A percentile compares a stretch with the other conserved stretches of the same genome.
Conservation (phyloP, 2,113 vertebrate genomes). For the Cyprinodon brontotheroides region DNA sequence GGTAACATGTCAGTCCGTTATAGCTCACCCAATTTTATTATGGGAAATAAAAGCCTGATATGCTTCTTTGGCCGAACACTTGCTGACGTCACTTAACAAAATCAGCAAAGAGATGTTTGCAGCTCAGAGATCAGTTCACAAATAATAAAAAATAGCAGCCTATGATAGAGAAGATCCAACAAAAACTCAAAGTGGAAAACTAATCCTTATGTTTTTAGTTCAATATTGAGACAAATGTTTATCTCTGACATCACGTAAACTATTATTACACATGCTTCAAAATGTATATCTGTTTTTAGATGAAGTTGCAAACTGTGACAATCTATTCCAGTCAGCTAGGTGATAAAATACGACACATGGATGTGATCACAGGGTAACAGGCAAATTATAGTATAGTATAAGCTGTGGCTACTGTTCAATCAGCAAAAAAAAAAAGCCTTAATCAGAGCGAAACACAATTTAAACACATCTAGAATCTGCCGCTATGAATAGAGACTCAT, state of each 20-base stretch:
- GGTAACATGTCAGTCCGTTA: not conserved
- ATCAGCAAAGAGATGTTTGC: too few species aligned
- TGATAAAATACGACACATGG: constrained; percentile 2
- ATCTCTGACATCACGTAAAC: not conserved
- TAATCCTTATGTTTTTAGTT: too few species aligned
- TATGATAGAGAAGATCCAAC: too few species aligned
- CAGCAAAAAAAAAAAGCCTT: constrained; percentile 23
- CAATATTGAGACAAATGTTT: not conserved
- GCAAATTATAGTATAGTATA: constrained; percentile 21
- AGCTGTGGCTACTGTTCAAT: constrained; percentile 2
- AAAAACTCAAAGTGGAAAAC: too few species aligned
- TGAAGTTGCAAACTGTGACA: not conserved
- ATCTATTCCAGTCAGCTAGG: not conserved
- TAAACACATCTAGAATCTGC: constrained; percentile 4
- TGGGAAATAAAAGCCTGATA: not conserved
- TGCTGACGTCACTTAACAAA: not conserved
- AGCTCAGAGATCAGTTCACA: too few species aligned
- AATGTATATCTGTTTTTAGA: not conserved
- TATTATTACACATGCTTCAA: not conserved
- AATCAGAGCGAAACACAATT: constrained; percentile 18
- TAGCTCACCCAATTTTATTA: not conserved
- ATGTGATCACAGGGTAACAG: not conserved
- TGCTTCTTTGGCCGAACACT: not conserved
- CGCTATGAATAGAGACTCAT: constrained; percentile 26
- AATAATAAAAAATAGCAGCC: too few species aligned